Evolutionary conservation across 2,113 vertebrate species (phyloP).

Genomic region (Pelusios castaneus): DNA sequence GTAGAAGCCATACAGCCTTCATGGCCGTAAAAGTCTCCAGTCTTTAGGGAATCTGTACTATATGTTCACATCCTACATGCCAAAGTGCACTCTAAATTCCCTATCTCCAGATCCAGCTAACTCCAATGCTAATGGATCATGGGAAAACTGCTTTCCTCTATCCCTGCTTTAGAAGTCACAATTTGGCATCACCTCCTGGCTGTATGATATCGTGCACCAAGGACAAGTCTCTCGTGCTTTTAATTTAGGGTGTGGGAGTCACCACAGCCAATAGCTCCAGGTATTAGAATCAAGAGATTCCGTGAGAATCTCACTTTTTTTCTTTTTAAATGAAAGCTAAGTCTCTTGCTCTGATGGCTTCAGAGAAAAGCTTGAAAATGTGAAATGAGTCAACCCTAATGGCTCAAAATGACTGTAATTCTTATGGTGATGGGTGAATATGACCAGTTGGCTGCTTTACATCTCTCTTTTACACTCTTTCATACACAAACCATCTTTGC

Average conservation of each 20-base stretch:
- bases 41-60: neutral
- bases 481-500: neutral
- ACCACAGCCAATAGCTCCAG: neutral
- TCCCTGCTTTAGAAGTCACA: neutral
- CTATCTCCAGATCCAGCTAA: neutral
- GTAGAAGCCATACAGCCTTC: neutral
- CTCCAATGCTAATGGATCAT: neutral
- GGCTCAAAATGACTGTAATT: no score
- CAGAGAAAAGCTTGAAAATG: constrained; percentile 4
- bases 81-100: neutral
- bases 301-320: neutral
- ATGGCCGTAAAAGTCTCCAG: neutral
- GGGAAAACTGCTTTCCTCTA: neutral
- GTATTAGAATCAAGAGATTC: neutral
- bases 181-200: neutral
- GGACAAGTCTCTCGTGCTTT: neutral
- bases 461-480: neutral
- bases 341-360: neutral
- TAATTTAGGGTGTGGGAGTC: neutral
- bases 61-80: neutral
- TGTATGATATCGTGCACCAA: neutral
- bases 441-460: neutral
- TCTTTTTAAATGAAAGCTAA: neutral
- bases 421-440: neutral
- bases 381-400: neutral